Evolutionary conservation across 1,140 invertebrate genomes (phyloP).

Genomic region (Drosophila asahinai): DNA sequence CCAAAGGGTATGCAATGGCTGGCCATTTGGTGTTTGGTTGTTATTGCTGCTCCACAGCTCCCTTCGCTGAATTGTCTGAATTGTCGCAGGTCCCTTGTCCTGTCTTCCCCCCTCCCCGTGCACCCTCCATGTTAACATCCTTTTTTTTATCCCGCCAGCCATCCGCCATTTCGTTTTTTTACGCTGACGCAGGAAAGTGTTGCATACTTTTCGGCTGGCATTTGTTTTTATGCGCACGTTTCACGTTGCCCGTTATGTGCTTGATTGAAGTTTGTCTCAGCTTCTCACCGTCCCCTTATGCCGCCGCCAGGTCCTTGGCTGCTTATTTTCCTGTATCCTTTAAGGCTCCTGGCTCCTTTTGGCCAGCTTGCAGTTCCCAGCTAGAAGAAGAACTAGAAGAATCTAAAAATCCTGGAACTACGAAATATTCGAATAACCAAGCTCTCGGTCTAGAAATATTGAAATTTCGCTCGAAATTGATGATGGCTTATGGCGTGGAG

Average conservation of each 20-base stretch:
- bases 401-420: not conserved
- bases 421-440: not conserved
- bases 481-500: constrained; percentile 38
- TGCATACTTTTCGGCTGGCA: constrained; percentile 73
- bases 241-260: constrained; percentile 50
- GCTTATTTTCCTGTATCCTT: constrained; percentile 15
- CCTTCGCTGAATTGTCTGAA: constrained; percentile 37
- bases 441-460: not conserved
- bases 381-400: not conserved
- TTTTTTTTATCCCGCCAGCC: not conserved
- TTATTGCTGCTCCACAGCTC: constrained; percentile 15
- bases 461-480: constrained; percentile 24
- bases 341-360: constrained; percentile 18
- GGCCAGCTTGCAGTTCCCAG: not conserved
- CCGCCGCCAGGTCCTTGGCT: too few relatives aligned
- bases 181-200: constrained; percentile 68
- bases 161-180: constrained; percentile 38
- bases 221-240: constrained; percentile 74
- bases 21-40: constrained; percentile 1
- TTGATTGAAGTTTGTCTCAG: constrained; percentile 59
- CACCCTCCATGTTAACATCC: constrained; percentile 11
- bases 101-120: not conserved
- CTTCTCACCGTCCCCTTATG: not conserved
- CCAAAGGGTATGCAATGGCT: constrained; percentile 23
- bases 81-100: constrained; percentile 41